Base-by-base conservation (phyloP, 1,140 invertebrate genomes). In the Drosophila ficusphila region DNA sequence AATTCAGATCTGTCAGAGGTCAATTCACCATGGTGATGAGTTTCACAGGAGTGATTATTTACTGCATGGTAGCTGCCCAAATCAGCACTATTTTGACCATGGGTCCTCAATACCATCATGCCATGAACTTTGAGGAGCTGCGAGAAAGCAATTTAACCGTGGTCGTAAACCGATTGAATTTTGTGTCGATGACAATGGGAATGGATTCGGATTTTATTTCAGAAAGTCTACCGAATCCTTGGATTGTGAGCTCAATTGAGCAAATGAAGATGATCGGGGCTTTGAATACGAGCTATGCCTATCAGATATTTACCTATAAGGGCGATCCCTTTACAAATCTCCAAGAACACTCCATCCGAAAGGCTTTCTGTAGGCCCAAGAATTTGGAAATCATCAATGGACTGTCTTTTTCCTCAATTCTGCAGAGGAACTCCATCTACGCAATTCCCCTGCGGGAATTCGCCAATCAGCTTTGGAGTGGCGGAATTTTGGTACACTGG, bases 241-340 rank as follows among this genome's bases (percentile, higher is more conserved):
- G 21, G 1, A 23, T 58, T 4, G 33, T 62, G 14, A 2, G 3
- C 0, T 6, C 38, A 0, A 21, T n/a, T 0, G 11, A 69, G 1
- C 36, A 65, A 8, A 29, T 23, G 0, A 47, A 79, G 0, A 5
- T 71, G 12, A 0, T 75, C 0, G 23, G 47, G 0, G 12, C 41
- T 2, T 34, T 79, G 0, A 79, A 79, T 9, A 38, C 53, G 0
- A 79, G 71, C 42, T 71, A 53, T 41, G 77, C 65, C 12, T 75
- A 75, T 29, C 49, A 56, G 18, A 19, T 47, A 1, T 46, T 9
- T 23, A 9, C 38, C 1, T 31, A 54, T 18, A 0, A 25, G 0
- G 39, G 48, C 38, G 27, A 38, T 4, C 21, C 18, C 1, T 12
- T 79, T 0, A 5, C 16, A 0, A 0, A 3, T 0, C 51, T 67